phyloP scores from a whole-genome alignment of 2,888 invertebrate genomes.

The Griposia aprilina region DNA sequence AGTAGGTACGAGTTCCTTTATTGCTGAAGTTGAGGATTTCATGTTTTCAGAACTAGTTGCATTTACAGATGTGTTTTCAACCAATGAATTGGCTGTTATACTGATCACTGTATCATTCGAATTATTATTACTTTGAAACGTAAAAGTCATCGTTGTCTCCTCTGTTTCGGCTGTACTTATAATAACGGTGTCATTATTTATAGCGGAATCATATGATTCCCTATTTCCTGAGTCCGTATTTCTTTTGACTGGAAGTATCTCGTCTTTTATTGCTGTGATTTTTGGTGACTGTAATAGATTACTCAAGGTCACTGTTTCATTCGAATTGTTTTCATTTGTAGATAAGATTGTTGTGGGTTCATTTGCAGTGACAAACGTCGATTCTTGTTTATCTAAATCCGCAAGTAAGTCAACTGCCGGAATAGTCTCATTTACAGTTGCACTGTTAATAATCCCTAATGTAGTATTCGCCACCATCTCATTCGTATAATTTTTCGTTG shows the following conservation, averaged over 20 bases:
- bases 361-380: not conserved
- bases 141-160: not conserved
- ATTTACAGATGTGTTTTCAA: conserved; percentile 11
- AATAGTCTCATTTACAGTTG: not conserved
- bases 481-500: not conserved
- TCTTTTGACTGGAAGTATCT: not conserved
- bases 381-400: not conserved
- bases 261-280: not conserved
- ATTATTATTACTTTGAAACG: not conserved
- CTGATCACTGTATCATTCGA: not conserved
- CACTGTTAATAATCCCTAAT: not conserved
- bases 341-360: not conserved
- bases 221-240: not conserved
- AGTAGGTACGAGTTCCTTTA: not conserved
- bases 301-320: not conserved
- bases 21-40: not conserved
- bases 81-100: not conserved
- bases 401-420: not conserved
- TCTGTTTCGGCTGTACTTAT: not conserved
- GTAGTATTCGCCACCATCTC: not conserved
- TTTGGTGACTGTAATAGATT: not conserved
- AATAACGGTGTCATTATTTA: not conserved
- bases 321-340: not conserved
- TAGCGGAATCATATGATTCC: not conserved
- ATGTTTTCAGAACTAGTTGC: not conserved